Evolutionary conservation across 1,140 invertebrate genomes (phyloP).

Genomic region (Gonioctena quinquepunctata): DNA sequence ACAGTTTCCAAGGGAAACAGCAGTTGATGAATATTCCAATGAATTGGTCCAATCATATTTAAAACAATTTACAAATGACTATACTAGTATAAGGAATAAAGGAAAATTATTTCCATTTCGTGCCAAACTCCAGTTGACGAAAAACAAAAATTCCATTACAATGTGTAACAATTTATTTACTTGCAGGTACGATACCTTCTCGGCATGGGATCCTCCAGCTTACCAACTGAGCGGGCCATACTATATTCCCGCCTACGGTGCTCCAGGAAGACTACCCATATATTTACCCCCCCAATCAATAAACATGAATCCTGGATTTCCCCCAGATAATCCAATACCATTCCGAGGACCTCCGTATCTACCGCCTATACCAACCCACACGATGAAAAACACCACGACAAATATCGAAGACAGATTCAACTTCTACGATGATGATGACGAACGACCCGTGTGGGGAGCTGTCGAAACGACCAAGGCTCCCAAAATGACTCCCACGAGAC

Average conservation of each 20-base stretch:
- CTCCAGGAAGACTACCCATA: conserved; percentile 38
- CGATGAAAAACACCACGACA: conserved; percentile 13
- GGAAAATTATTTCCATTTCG: too few relatives aligned
- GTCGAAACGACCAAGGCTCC: neutral
- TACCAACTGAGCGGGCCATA: conserved; percentile 45
- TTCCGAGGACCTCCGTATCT: conserved; percentile 28
- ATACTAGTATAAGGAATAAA: too few relatives aligned
- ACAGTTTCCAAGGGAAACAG: too few relatives aligned
- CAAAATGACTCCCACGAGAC: conserved; percentile 28
- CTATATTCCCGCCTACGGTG: conserved; percentile 48
- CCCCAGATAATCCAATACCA: conserved; percentile 29
- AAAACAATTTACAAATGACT: too few relatives aligned
- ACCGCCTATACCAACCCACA: conserved; percentile 25
- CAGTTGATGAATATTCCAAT: too few relatives aligned
- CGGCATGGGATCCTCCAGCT: conserved; percentile 36
- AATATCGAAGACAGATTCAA: conserved; percentile 22
- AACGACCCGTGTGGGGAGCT: conserved; percentile 40
- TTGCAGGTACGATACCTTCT: neutral
- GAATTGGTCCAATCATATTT: too few relatives aligned
- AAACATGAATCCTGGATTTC: neutral
- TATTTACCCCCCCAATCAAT: conserved; percentile 48
- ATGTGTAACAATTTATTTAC: neutral
- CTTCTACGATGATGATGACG: conserved; percentile 33
- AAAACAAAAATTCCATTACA: too few relatives aligned
- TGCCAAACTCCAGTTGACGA: too few relatives aligned